Conservation (phyloP, 2,797 vertebrate species). For the Scarus forsteni region DNA sequence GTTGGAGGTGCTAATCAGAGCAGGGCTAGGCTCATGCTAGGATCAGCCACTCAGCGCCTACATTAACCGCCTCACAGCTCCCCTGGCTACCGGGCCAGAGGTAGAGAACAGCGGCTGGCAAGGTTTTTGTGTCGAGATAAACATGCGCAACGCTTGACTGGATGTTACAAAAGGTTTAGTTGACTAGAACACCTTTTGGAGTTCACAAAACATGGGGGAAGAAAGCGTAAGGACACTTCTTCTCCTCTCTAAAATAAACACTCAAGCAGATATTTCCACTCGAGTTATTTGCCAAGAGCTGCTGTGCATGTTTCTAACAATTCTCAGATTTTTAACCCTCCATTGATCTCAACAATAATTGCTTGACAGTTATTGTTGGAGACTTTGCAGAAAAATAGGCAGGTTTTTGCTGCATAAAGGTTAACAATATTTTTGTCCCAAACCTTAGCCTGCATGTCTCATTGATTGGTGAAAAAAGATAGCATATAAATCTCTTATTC, state of each 20-base stretch:
- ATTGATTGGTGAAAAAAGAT: no score
- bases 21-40: conserved; percentile 80
- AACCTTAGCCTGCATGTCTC: no score
- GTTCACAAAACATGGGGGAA: conserved; percentile 64
- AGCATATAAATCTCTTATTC: no score
- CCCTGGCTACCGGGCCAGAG: conserved; percentile 67
- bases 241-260: conserved; percentile 36
- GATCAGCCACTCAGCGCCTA: conserved; percentile 78
- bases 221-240: conserved; percentile 59
- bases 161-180: conserved; percentile 77
- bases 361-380: not conserved
- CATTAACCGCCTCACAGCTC: conserved; percentile 77
- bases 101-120: conserved; percentile 71
- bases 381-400: not conserved
- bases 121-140: conserved; percentile 77
- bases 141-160: conserved; percentile 75
- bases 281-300: conserved; percentile 47
- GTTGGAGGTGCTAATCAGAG: conserved; percentile 95
- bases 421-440: no score
- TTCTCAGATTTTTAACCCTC: not conserved
- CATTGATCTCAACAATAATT: not conserved
- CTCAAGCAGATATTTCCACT: conserved; percentile 51
- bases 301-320: conserved; percentile 28
- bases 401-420: no score
- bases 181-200: conserved; percentile 76